Conservation (phyloP, 2,888 invertebrate species). For the Drosophila anceps region DNA sequence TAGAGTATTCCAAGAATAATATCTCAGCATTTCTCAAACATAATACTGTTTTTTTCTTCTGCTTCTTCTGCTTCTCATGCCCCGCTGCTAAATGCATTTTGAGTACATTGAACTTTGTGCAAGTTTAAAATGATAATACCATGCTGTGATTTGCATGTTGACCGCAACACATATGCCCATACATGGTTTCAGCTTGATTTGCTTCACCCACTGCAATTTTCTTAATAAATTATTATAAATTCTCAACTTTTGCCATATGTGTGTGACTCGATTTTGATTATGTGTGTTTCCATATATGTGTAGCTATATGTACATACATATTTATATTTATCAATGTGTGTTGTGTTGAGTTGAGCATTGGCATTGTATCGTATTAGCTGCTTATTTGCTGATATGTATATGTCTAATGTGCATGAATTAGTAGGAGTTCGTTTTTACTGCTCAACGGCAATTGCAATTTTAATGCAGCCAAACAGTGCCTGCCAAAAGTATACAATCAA, state of each 20-base stretch:
- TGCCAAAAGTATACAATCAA: conserved; percentile 71
- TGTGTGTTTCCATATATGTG: neutral
- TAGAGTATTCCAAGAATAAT: neutral
- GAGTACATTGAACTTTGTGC: conserved; percentile 27
- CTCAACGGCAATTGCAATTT: conserved; percentile 59
- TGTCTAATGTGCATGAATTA: conserved; percentile 69
- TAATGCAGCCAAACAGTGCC: conserved; percentile 63
- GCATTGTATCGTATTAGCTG: conserved; percentile 50
- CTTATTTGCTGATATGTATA: conserved; percentile 59
- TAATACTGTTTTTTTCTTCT: neutral
- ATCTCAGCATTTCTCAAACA: neutral
- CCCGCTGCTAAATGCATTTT: neutral
- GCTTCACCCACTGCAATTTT: conserved; percentile 6
- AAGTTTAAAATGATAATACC: conserved; percentile 7
- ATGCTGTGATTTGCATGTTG: neutral
- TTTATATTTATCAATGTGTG: conserved; percentile 18
- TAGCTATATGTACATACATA: neutral
- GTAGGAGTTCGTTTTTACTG: conserved; percentile 47
- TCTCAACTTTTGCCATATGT: conserved; percentile 13
- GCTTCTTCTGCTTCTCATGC: neutral
- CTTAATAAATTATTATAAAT: conserved; percentile 46
- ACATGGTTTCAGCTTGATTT: conserved; percentile 24
- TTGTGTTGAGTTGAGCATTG: conserved; percentile 3
- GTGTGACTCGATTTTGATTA: conserved; percentile 1
- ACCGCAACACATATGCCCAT: neutral